These are phyloP conservation scores for Solenopsis invicta DNA, from an alignment of 1,140 invertebrate species.

Conservation along the genomic window DNA sequence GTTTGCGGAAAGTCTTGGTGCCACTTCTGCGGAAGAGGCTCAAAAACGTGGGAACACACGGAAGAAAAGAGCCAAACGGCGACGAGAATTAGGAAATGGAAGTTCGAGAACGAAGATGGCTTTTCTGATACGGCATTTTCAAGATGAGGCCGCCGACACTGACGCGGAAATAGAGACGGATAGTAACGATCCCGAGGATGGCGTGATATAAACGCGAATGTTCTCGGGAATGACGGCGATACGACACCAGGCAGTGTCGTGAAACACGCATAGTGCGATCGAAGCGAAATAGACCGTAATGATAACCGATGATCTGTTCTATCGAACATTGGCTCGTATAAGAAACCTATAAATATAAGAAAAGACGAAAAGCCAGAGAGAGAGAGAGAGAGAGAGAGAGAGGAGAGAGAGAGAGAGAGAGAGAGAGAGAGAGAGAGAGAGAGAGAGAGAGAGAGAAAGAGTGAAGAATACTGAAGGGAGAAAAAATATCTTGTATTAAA, in stretches of 20 bases:
- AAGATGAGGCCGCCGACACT: neutral
- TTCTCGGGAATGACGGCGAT: conserved; percentile 9
- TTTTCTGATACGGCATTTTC: conserved; percentile 48
- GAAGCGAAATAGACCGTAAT: conserved; percentile 16
- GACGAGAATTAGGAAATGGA: conserved; percentile 52
- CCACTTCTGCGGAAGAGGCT: conserved; percentile 2
- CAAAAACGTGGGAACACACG: too few species aligned
- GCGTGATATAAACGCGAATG: conserved; percentile 32
- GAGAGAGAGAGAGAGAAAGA: too few species aligned
- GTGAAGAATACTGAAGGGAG: neutral
- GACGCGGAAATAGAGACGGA: conserved; percentile 46
- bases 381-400: too few species aligned
- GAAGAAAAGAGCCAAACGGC: conserved; percentile 14
- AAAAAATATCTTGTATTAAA: neutral
- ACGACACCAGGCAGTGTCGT: neutral
- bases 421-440: too few species aligned
- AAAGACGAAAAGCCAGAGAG: neutral
- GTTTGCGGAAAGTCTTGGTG: conserved; percentile 19
- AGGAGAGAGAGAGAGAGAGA: too few species aligned
- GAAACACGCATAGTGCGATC: neutral
- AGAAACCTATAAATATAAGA: neutral
- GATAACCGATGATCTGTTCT: conserved; percentile 26
- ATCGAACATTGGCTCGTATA: neutral
- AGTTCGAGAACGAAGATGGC: conserved; percentile 45
- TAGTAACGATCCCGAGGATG: conserved; percentile 23